Evolutionary conservation across 2,797 vertebrate species (phyloP).

Genomic region (Eulemur mongoz): DNA sequence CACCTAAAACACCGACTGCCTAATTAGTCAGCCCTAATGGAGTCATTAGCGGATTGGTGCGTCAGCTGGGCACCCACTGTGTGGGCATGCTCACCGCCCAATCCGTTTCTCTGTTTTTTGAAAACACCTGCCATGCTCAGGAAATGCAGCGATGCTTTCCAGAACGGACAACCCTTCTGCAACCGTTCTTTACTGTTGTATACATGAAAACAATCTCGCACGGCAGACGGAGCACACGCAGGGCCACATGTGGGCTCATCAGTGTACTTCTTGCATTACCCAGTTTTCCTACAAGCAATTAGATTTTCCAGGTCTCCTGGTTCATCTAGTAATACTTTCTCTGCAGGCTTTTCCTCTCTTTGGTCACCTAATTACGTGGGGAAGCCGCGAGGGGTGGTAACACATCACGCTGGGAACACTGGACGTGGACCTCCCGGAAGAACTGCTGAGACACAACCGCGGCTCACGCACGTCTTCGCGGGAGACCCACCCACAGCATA

Average conservation of each 20-base stretch:
- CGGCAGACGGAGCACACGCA: neutral
- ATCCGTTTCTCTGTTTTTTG: neutral
- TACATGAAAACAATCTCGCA: neutral
- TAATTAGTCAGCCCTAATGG: neutral
- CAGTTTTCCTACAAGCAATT: neutral
- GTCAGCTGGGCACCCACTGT: rapidly evolving
- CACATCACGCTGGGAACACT: rapidly evolving
- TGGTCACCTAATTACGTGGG: neutral
- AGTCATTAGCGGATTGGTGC: neutral
- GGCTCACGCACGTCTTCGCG: rapidly evolving
- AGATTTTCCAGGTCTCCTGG: neutral
- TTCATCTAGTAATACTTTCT: neutral
- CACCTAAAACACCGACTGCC: neutral
- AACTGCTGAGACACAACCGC: rapidly evolving
- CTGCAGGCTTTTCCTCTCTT: neutral
- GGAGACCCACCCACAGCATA: neutral
- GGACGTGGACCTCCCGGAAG: neutral
- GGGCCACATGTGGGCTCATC: neutral
- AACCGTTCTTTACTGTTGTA: neutral
- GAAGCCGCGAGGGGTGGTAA: rapidly evolving
- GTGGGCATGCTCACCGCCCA: neutral
- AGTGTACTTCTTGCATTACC: neutral
- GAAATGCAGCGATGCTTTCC: neutral
- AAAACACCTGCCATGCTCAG: neutral
- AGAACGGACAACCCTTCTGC: neutral